These are phyloP conservation scores for Lates calcarifer DNA, from an alignment of 2,113 vertebrate species.

Conservation along the genomic window DNA sequence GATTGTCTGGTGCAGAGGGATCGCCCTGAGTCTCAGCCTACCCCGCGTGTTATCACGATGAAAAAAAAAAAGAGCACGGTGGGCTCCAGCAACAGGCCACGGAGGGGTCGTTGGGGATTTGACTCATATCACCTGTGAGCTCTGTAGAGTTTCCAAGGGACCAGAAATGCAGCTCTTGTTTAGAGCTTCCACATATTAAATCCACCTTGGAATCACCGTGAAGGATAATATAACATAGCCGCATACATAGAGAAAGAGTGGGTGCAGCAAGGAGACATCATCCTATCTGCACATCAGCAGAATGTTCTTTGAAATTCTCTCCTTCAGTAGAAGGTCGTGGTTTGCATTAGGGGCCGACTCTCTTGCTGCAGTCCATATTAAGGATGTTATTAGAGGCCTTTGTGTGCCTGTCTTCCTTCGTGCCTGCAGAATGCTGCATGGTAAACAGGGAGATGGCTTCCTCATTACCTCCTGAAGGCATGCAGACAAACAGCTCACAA, in stretches of 20 bases:
- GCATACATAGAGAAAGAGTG: conserved; percentile 21
- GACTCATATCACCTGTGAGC: conserved; percentile 54
- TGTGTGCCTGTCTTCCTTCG: conserved; percentile 63
- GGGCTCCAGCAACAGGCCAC: conserved; percentile 63
- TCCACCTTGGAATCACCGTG: conserved; percentile 20
- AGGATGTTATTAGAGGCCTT: conserved; percentile 71
- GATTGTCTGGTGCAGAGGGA: conserved; percentile 69
- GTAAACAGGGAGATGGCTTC: conserved; percentile 73
- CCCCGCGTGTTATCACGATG: conserved; percentile 49
- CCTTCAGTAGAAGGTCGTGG: conserved; percentile 66
- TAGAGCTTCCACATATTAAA: conserved; percentile 29
- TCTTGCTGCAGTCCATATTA: conserved; percentile 66
- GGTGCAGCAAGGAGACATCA: conserved; percentile 16
- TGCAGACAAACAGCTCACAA: conserved; percentile 60
- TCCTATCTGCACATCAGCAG: conserved; percentile 31
- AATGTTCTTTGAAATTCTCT: conserved; percentile 57
- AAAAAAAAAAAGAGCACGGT: conserved; percentile 54
- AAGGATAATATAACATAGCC: conserved; percentile 5
- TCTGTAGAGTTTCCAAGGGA: conserved; percentile 28
- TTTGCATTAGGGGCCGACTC: conserved; percentile 53
- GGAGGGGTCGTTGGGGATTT: conserved; percentile 40
- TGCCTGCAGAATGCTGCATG: conserved; percentile 63
- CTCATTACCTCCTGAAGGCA: conserved; percentile 79
- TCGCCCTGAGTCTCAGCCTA: conserved; percentile 50
- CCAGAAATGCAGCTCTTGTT: conserved; percentile 7